phyloP scores from a whole-genome alignment of 2,113 vertebrate species.

The Nyctibius bracteatus region DNA sequence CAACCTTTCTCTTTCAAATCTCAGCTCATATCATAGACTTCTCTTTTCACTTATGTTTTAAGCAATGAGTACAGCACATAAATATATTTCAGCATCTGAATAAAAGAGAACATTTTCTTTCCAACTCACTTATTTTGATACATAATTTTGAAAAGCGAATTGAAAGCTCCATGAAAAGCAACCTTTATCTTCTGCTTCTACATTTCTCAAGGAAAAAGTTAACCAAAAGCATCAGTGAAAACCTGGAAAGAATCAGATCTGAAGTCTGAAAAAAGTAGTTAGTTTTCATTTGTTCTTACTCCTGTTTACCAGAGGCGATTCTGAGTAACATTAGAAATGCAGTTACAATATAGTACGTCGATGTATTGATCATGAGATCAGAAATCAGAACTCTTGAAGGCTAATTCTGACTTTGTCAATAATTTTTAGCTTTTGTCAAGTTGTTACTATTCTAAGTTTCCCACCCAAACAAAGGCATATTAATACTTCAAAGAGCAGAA shows the following conservation, averaged over 20 bases:
- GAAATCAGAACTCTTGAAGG: neutral
- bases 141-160: neutral
- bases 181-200: neutral
- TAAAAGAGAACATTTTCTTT: neutral
- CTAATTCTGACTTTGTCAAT: neutral
- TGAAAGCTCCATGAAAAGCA: neutral
- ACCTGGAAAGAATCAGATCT: neutral
- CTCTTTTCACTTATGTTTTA: neutral
- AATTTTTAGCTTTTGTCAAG: neutral
- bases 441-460: neutral
- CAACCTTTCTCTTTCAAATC: neutral
- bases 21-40: neutral
- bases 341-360: neutral
- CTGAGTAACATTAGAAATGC: neutral
- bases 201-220: neutral
- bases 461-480: neutral
- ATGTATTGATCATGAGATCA: neutral
- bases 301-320: neutral
- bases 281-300: neutral
- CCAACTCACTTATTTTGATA: neutral
- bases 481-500: neutral
- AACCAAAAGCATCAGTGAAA: neutral
- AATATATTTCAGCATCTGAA: neutral
- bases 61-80: conserved; percentile 1
- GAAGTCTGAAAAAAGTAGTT: neutral